A percentile compares a stretch with the other conserved stretches of the same genome.
phyloP scores from a whole-genome alignment of 2,888 invertebrate genomes.

The Hemicrepidius hirtus region DNA sequence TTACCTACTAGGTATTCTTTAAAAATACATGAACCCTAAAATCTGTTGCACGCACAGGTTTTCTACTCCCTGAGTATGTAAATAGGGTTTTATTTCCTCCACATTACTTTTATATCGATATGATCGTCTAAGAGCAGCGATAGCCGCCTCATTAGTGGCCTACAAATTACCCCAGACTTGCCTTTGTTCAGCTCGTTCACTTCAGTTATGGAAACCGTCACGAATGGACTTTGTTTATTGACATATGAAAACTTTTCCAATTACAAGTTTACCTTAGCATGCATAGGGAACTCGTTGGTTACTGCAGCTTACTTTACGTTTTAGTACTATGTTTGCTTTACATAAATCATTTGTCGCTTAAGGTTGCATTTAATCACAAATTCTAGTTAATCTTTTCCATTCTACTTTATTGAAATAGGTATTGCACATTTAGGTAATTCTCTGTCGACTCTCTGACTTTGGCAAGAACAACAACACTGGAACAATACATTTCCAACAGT shows the following conservation, averaged over 20 bases:
- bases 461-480: too few relatives aligned
- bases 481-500: too few relatives aligned
- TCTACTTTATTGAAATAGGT: too few relatives aligned
- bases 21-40: slow-evolving; percentile 56
- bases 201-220: slow-evolving; percentile 61
- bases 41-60: slow-evolving; percentile 61
- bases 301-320: slow-evolving; percentile 40
- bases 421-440: too few relatives aligned
- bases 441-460: too few relatives aligned
- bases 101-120: slow-evolving; percentile 64
- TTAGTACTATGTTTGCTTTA: slow-evolving; percentile 42
- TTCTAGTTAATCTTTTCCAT: too few relatives aligned
- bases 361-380: slow-evolving; percentile 22
- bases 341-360: slow-evolving; percentile 41
- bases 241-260: slow-evolving; percentile 67
- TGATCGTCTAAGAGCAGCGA: slow-evolving; percentile 63
- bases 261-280: slow-evolving; percentile 60
- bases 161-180: slow-evolving; percentile 61
- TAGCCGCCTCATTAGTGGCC: slow-evolving; percentile 63
- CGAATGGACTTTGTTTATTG: slow-evolving; percentile 63
- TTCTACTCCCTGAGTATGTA: slow-evolving; percentile 58
- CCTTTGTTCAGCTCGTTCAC: slow-evolving; percentile 59
- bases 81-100: slow-evolving; percentile 64
- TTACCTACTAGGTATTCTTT: slow-evolving; percentile 23
- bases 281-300: slow-evolving; percentile 46